Conservation (phyloP, 2,888 invertebrate genomes). For the Mythimna vitellina region DNA sequence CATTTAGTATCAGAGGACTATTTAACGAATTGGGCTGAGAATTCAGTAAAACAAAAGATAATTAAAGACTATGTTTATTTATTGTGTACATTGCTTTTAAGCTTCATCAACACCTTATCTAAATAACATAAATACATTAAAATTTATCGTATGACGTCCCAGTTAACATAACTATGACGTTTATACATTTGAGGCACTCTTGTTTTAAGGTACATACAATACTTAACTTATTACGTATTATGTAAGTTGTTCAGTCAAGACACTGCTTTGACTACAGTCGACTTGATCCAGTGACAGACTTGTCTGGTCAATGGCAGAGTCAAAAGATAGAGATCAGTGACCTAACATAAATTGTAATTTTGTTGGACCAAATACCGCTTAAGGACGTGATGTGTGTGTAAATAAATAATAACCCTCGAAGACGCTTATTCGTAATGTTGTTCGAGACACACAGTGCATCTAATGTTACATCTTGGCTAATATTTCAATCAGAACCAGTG, state of each 20-base stretch:
- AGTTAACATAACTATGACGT: slow-evolving; percentile 84
- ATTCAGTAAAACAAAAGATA: slow-evolving; percentile 48
- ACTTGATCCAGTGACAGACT: slow-evolving; percentile 46
- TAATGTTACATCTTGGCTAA: slow-evolving; percentile 26
- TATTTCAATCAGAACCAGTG: slow-evolving; percentile 37
- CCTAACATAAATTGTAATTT: slow-evolving; percentile 55
- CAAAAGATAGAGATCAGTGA: slow-evolving; percentile 63
- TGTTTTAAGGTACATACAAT: slow-evolving; percentile 67
- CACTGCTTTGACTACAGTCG: slow-evolving; percentile 57
- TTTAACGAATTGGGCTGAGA: background rate
- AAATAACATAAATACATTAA: slow-evolving; percentile 62
- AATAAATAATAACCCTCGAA: slow-evolving; percentile 26
- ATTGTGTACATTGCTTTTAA: slow-evolving; percentile 62
- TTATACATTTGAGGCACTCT: slow-evolving; percentile 78
- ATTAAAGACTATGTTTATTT: slow-evolving; percentile 59
- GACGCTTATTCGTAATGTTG: slow-evolving; percentile 34
- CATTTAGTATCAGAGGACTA: no score
- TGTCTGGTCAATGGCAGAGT: slow-evolving; percentile 44
- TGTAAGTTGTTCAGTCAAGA: slow-evolving; percentile 66
- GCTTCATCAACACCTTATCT: slow-evolving; percentile 56
- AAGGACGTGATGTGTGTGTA: slow-evolving; percentile 34
- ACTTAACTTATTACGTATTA: slow-evolving; percentile 65
- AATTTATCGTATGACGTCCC: slow-evolving; percentile 72
- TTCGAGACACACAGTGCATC: slow-evolving; percentile 34
- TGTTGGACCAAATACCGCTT: slow-evolving; percentile 45